Evolutionary conservation across 2,797 vertebrate species (phyloP).

Genomic region (Microcaecilia unicolor): DNA sequence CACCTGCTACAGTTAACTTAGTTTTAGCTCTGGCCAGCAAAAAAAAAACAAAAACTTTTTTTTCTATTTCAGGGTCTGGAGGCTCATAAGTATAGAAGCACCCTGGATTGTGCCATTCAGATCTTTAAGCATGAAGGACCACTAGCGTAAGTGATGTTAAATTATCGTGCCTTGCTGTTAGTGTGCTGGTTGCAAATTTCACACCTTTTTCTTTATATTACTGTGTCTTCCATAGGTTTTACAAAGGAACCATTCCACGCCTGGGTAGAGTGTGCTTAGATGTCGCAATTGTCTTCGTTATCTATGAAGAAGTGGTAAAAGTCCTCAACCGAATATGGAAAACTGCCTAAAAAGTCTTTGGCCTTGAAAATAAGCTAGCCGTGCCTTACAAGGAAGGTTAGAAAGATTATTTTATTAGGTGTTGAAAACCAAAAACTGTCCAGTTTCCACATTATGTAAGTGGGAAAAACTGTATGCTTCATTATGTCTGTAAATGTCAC

Average conservation of each 20-base stretch:
- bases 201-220: too few species aligned
- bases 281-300: conserved; percentile 62
- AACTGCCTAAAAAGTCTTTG: conserved; percentile 22
- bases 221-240: conserved; percentile 44
- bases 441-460: too few species aligned
- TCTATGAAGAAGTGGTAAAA: conserved; percentile 65
- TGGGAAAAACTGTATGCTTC: too few species aligned
- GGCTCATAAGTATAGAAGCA: conserved; percentile 68
- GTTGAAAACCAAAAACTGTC: too few species aligned
- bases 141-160: conserved; percentile 54
- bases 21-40: too few species aligned
- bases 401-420: too few species aligned
- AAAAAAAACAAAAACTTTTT: too few species aligned
- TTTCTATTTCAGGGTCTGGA: conserved; percentile 56
- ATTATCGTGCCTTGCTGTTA: too few species aligned
- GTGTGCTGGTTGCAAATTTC: background rate
- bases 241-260: conserved; percentile 63
- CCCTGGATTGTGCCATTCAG: conserved; percentile 71
- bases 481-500: too few species aligned
- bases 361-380: too few species aligned
- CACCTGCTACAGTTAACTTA: too few species aligned
- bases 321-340: conserved; percentile 59
- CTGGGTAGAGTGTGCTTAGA: conserved; percentile 57
- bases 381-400: too few species aligned
- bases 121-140: conserved; percentile 70